Evolutionary conservation across 2,797 vertebrate species (phyloP).

Genomic region (Limnodromus scolopaceus): DNA sequence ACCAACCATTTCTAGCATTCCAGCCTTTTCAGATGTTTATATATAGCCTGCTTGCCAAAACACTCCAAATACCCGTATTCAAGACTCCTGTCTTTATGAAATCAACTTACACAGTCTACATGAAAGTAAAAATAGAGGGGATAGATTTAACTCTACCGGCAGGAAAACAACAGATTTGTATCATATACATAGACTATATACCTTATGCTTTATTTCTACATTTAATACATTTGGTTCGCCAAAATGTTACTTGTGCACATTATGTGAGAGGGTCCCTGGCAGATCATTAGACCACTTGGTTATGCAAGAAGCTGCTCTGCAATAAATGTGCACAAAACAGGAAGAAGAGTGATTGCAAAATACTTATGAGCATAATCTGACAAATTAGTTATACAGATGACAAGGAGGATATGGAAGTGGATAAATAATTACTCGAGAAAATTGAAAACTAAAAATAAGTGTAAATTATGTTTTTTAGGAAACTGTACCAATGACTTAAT

Average conservation of each 20-base stretch:
- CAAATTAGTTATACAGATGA: slow-evolving; percentile 56
- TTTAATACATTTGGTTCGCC: neutral
- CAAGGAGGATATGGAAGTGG: slow-evolving; percentile 53
- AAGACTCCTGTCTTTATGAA: neutral
- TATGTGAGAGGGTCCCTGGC: neutral
- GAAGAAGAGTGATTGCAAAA: slow-evolving; percentile 64
- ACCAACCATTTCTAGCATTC: neutral
- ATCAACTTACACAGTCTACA: neutral
- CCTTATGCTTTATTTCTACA: neutral
- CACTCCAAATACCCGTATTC: neutral
- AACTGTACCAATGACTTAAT: neutral
- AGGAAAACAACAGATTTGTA: slow-evolving; percentile 6
- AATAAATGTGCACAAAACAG: slow-evolving; percentile 37
- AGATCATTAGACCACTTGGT: neutral
- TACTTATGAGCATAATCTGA: slow-evolving; percentile 46
- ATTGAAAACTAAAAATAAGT: slow-evolving; percentile 46
- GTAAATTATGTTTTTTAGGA: slow-evolving; percentile 37
- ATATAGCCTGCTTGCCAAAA: neutral
- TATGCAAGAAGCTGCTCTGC: slow-evolving; percentile 46
- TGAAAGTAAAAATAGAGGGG: neutral
- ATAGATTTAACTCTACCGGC: neutral
- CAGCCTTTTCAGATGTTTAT: neutral
- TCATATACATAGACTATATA: neutral
- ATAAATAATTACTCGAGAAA: slow-evolving; percentile 49
- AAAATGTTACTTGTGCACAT: neutral